A percentile compares a stretch with the other conserved stretches of the same genome.
phyloP scores from a whole-genome alignment of 2,888 invertebrate species.

The Dryococelus australis region DNA sequence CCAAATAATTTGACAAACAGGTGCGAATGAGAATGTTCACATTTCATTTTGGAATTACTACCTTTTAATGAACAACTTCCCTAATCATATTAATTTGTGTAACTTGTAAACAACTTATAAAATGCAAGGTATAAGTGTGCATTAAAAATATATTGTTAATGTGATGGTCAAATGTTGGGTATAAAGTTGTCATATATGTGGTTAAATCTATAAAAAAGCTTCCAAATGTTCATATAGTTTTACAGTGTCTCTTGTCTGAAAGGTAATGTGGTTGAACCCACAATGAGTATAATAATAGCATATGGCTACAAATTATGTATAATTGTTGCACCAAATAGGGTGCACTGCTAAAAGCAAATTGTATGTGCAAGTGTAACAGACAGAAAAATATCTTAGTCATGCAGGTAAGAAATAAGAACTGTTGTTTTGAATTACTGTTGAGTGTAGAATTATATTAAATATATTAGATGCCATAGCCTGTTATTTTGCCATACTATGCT shows the following conservation, averaged over 20 bases:
- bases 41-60: too few relatives aligned
- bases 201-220: not conserved
- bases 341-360: not conserved
- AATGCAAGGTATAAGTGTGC: slow-evolving; percentile 2
- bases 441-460: slow-evolving; percentile 22
- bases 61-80: not conserved
- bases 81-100: not conserved
- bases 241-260: not conserved
- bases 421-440: slow-evolving; percentile 31
- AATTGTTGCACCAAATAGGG: not conserved
- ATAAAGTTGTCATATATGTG: not conserved
- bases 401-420: not conserved
- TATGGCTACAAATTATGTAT: not conserved
- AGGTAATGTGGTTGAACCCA: not conserved
- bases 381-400: not conserved
- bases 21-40: too few relatives aligned
- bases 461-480: slow-evolving; percentile 5
- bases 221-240: not conserved
- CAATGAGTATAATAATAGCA: not conserved
- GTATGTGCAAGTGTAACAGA: not conserved
- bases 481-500: slow-evolving; percentile 23
- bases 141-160: not conserved
- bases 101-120: not conserved
- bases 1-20: too few relatives aligned
- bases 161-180: slow-evolving; percentile 1